Percentiles rank a stretch among this genome's conserved stretches.
phyloP scores from a whole-genome alignment of 2,797 vertebrate species.

The Acipenser oxyrinchus region DNA sequence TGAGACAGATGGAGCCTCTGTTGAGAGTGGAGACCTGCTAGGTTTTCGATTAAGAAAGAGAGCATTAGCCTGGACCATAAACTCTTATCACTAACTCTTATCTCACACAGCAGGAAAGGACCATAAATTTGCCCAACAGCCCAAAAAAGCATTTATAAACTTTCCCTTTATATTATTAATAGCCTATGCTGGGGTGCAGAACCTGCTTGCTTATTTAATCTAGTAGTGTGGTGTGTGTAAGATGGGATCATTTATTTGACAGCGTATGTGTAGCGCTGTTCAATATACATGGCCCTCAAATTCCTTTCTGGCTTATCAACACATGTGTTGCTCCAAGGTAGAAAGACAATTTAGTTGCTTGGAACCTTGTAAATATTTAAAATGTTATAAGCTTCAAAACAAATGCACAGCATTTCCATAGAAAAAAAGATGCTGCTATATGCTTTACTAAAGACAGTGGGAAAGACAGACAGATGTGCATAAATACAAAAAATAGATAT shows the following conservation, averaged over 20 bases:
- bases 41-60: not conserved
- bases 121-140: conserved; percentile 13
- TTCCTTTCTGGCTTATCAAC: conserved; percentile 7
- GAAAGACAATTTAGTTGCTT: conserved; percentile 29
- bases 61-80: not conserved
- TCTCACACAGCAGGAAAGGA: not conserved
- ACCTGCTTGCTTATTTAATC: not conserved
- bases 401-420: conserved; percentile 27
- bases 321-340: conserved; percentile 7
- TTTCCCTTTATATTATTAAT: conserved; percentile 7
- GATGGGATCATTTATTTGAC: conserved; percentile 4
- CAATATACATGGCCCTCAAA: conserved; percentile 11
- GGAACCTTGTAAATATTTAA: conserved; percentile 32
- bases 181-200: conserved; percentile 1
- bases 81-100: not conserved
- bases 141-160: not conserved
- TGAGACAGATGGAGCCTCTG: conserved; percentile 14
- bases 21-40: not conserved
- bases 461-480: too few species aligned
- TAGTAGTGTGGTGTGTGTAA: not conserved
- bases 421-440: too few species aligned
- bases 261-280: conserved; percentile 8
- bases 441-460: too few species aligned
- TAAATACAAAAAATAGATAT: too few species aligned
- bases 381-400: conserved; percentile 40